Percentiles rank a stretch among this genome's conserved stretches.
Evolutionary conservation across 2,113 vertebrate species (phyloP).

Genomic region (Siniperca knerii): DNA sequence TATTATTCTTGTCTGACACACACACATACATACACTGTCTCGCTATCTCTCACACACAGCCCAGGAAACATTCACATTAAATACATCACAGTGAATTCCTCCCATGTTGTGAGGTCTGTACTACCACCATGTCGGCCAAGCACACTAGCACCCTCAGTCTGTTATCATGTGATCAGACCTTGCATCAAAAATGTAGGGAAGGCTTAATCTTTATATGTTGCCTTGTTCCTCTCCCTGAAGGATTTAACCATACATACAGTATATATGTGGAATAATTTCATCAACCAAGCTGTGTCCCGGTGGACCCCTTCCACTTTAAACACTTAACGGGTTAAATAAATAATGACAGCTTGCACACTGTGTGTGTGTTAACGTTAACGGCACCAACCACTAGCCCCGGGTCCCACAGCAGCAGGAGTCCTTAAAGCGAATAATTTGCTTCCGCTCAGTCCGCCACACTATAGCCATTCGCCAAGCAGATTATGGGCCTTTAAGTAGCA

Average conservation of each 20-base stretch:
- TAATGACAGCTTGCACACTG: slow-evolving; percentile 84
- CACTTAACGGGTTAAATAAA: slow-evolving; percentile 93
- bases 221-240: slow-evolving; percentile 59
- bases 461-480: slow-evolving; percentile 88
- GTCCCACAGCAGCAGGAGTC: slow-evolving; percentile 90
- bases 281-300: slow-evolving; percentile 81
- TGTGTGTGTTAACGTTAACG: slow-evolving; percentile 69
- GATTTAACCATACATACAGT: slow-evolving; percentile 55
- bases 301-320: slow-evolving; percentile 87
- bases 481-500: slow-evolving; percentile 92
- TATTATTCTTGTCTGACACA: slow-evolving; percentile 24
- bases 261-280: slow-evolving; percentile 78
- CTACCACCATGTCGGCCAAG: slow-evolving; percentile 20
- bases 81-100: slow-evolving; percentile 26
- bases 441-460: slow-evolving; percentile 83
- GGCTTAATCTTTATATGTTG: slow-evolving; percentile 38
- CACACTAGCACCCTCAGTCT: slow-evolving; percentile 7
- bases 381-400: slow-evolving; percentile 80
- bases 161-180: slow-evolving; percentile 47
- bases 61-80: slow-evolving; percentile 23
- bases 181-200: slow-evolving; percentile 34
- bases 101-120: slow-evolving; percentile 21
- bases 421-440: slow-evolving; percentile 91
- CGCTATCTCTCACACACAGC: background rate
- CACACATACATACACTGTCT: background rate